phyloP scores from a whole-genome alignment of 2,113 vertebrate species.

The Corydoras sp. region DNA sequence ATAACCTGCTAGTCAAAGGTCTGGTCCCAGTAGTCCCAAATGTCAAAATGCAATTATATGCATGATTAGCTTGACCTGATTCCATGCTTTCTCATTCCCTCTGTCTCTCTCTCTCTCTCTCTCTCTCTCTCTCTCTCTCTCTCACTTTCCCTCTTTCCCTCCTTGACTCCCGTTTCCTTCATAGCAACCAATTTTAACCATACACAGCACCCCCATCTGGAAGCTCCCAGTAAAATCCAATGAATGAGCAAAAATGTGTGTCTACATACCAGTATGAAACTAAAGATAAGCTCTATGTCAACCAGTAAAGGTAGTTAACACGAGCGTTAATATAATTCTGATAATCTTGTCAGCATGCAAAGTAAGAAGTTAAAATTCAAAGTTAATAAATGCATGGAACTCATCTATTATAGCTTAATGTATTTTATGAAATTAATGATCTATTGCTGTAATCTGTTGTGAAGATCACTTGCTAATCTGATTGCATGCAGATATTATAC shows the following conservation, averaged over 20 bases:
- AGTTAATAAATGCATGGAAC: constrained; percentile 63
- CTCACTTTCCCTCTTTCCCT: not conserved
- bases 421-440: constrained; percentile 59
- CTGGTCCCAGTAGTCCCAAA: constrained; percentile 73
- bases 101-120: constrained; percentile 68
- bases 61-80: constrained; percentile 84
- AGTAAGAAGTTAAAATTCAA: constrained; percentile 44
- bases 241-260: too few relatives aligned
- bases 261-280: too few relatives aligned
- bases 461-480: constrained; percentile 73
- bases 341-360: not conserved
- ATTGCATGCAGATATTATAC: constrained; percentile 64
- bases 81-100: constrained; percentile 65
- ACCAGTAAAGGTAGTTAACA: too few relatives aligned
- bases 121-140: constrained; percentile 14
- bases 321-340: too few relatives aligned
- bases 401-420: constrained; percentile 70
- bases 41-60: constrained; percentile 91
- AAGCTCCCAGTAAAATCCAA: constrained; percentile 31
- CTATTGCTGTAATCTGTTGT: constrained; percentile 54
- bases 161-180: too few relatives aligned
- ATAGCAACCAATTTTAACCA: not conserved
- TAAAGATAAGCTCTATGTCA: too few relatives aligned
- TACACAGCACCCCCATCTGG: constrained; percentile 71
- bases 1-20: constrained; percentile 79